phyloP scores from a whole-genome alignment of 1,140 invertebrate genomes.

The Melipona quadrifasciata region DNA sequence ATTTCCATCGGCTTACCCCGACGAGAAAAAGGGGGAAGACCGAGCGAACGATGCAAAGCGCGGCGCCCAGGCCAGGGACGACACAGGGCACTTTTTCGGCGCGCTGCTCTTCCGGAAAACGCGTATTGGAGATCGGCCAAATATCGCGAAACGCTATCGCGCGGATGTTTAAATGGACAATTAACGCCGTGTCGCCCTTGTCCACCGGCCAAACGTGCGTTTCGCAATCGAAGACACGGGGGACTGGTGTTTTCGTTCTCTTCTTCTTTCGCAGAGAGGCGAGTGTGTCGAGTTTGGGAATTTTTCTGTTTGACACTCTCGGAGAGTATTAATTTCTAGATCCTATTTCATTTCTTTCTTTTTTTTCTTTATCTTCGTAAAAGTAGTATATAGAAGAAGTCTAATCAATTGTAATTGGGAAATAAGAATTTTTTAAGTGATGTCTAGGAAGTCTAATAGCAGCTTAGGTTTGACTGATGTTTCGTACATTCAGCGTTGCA shows the following conservation, averaged over 20 bases:
- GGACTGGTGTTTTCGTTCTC: neutral
- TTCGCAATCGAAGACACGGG: neutral
- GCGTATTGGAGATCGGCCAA: constrained; percentile 45
- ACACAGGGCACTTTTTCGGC: constrained; percentile 17
- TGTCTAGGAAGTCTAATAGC: too few species aligned
- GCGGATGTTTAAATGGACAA: constrained; percentile 14
- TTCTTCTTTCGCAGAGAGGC: neutral
- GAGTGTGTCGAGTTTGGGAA: neutral
- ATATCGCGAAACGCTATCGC: constrained; percentile 26
- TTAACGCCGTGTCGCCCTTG: constrained; percentile 6
- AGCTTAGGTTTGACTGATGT: too few species aligned
- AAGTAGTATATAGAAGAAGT: too few species aligned
- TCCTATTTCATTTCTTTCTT: too few species aligned
- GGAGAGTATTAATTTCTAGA: neutral
- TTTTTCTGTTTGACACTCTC: neutral
- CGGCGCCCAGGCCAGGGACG: neutral
- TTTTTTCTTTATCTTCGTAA: too few species aligned
- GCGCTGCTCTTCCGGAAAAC: constrained; percentile 37
- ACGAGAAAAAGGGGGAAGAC: constrained; percentile 5
- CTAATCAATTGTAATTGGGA: too few species aligned
- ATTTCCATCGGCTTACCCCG: constrained; percentile 44
- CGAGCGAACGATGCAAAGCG: neutral
- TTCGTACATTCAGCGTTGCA: too few species aligned
- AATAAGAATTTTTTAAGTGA: too few species aligned
- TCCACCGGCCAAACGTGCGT: constrained; percentile 1